Evolutionary conservation across 2,797 vertebrate species (phyloP).

Genomic region (Schizothorax lantsangensis): DNA sequence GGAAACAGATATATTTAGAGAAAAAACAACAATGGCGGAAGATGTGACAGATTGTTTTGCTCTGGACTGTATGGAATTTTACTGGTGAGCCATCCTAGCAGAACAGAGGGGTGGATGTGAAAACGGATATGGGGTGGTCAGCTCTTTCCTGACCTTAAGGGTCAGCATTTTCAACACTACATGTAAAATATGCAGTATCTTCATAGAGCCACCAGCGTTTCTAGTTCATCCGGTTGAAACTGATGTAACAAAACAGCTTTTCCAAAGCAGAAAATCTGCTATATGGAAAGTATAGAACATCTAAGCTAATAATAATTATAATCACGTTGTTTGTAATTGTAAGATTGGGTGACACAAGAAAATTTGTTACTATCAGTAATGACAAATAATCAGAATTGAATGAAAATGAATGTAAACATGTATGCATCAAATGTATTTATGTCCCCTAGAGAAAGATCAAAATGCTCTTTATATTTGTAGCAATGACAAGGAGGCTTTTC

Average conservation of each 20-base stretch:
- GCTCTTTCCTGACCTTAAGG: constrained; percentile 77
- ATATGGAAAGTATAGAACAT: neutral
- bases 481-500: constrained; percentile 57
- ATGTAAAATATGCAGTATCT: constrained; percentile 48
- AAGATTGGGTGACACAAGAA: neutral
- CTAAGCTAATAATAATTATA: neutral
- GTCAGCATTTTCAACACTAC: constrained; percentile 74
- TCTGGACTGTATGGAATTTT: constrained; percentile 71
- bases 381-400: neutral
- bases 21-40: constrained; percentile 48
- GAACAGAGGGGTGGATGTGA: constrained; percentile 71
- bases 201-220: neutral
- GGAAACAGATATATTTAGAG: constrained; percentile 48
- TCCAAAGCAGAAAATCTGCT: neutral
- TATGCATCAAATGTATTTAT: neutral
- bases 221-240: neutral
- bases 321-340: neutral
- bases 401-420: neutral
- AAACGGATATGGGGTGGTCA: constrained; percentile 77
- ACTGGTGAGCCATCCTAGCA: constrained; percentile 57
- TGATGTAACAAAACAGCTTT: neutral
- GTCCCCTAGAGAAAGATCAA: neutral
- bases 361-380: neutral
- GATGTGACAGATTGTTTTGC: constrained; percentile 62
- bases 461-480: constrained; percentile 54